Evolutionary conservation across 2,113 vertebrate species (phyloP), one percentile per base, ranked within the genome.

Genomic region (Misgurnus mizolepis): DNA sequence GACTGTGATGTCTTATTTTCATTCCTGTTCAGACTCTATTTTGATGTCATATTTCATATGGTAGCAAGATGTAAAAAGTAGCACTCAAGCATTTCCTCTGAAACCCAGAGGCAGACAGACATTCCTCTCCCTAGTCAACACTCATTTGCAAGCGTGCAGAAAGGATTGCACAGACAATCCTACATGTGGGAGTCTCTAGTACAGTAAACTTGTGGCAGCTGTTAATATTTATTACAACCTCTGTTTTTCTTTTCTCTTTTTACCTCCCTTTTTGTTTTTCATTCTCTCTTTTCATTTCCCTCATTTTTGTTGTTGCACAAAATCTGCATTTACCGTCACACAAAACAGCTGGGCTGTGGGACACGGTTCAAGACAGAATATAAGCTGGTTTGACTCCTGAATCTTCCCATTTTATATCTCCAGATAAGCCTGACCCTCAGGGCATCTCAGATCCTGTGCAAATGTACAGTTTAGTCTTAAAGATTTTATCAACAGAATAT

Each of bases 401-500:
- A 67, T 75, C 83, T 89, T 14, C 3, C 45, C 18, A 84, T 85
- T 82, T 85, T 87, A 92, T 91, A 90, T 82, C 83, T 82, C 82
- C 79, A 87, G 89, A 92, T 92, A 92, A 90, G 85, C 78, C 65
- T 4, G 7, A 68, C 85, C 89, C 89, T 88, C 58, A 70, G 87
- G 87, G 88, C 78, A 87, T 90, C 89, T 90, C 82, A 88, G 85
- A 87, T 92, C 88, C 88, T 85, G 85, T 86, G 91, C 89, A 90
- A 90, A 91, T 88, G 88, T 86, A 89, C 88, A 85, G 89, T 91
- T 89, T 84, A 89, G 91, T 90, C 89, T 89, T 86, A 86, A 81
- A 85, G 90, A 91, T 92, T 91, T 89, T 88, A 92, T 90, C 89
- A 89, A 87, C 87, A 81, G 77, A 86, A 84, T 80, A 89, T 91